Conservation (phyloP, 2,797 vertebrate species). For the Perodicticus potto region DNA sequence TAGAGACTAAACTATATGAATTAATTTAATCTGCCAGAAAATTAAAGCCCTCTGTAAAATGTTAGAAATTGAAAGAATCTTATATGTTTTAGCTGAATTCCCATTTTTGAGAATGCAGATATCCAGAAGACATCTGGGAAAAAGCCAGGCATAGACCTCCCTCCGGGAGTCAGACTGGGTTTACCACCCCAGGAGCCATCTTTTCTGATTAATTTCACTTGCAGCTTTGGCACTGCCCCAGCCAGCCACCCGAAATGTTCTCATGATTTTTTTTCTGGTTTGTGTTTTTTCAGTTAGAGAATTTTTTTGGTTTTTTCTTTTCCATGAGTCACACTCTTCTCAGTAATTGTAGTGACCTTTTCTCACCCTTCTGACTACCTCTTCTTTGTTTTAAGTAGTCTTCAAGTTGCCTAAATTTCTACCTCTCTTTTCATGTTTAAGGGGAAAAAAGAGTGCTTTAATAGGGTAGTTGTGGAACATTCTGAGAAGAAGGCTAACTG, state of each 20-base stretch:
- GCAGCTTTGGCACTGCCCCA: not conserved
- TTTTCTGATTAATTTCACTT: conserved; percentile 24
- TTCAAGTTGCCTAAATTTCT: not conserved
- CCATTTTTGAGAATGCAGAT: not conserved
- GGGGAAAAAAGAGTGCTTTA: not conserved
- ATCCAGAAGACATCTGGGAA: not conserved
- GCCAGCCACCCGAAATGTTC: not conserved
- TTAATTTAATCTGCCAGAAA: conserved; percentile 4
- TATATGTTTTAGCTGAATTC: not conserved
- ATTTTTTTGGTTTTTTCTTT: not conserved
- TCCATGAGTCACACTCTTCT: conserved; percentile 56
- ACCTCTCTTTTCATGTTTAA: not conserved
- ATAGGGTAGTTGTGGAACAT: accelerated
- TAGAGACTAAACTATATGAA: not conserved
- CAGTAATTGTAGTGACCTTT: not conserved
- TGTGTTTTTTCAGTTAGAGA: not conserved
- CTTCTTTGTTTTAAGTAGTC: conserved; percentile 30
- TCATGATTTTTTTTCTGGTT: not conserved
- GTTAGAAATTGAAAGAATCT: not conserved
- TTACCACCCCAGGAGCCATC: not conserved
- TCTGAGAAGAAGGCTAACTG: too few relatives aligned
- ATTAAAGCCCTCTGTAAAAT: not conserved
- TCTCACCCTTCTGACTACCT: not conserved
- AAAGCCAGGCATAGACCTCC: not conserved
- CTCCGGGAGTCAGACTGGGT: not conserved